Percentiles rank a stretch among this genome's conserved stretches.
phyloP scores from a whole-genome alignment of 1,140 invertebrate species.

The Trichomalopsis sarcophagae region DNA sequence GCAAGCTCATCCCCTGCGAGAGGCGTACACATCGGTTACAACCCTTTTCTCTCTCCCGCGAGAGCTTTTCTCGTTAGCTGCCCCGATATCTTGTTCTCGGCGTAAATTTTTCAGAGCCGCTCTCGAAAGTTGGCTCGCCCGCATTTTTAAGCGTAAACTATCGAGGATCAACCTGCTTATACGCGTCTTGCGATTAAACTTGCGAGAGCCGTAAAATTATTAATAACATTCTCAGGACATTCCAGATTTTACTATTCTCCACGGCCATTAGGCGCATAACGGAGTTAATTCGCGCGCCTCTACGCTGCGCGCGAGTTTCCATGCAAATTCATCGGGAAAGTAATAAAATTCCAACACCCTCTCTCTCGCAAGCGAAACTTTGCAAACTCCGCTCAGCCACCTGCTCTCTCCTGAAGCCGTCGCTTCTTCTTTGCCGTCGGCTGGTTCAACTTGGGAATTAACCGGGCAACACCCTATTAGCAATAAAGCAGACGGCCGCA shows the following conservation, averaged over 20 bases:
- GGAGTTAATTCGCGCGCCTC: constrained; percentile 57
- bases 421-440: constrained; percentile 18
- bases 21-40: not conserved
- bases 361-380: constrained; percentile 57
- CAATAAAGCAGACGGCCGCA: constrained; percentile 59
- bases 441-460: constrained; percentile 56
- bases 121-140: not conserved
- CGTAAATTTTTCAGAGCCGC: not conserved
- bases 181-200: not conserved
- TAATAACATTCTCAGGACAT: constrained; percentile 24
- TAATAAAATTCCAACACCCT: constrained; percentile 68
- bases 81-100: not conserved
- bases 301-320: constrained; percentile 56
- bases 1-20: not conserved
- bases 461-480: constrained; percentile 62
- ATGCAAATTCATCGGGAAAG: constrained; percentile 64
- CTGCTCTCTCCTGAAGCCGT: constrained; percentile 45
- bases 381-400: constrained; percentile 56
- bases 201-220: constrained; percentile 16
- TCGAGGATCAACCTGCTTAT: not conserved
- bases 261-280: constrained; percentile 59
- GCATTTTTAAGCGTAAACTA: too few relatives aligned
- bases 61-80: not conserved
- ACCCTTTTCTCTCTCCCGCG: not conserved
- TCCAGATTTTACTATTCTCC: constrained; percentile 48